A percentile compares a stretch with the other conserved stretches of the same genome.
phyloP scores from a whole-genome alignment of 2,797 vertebrate species.

The Poeciliopsis gracilis region DNA sequence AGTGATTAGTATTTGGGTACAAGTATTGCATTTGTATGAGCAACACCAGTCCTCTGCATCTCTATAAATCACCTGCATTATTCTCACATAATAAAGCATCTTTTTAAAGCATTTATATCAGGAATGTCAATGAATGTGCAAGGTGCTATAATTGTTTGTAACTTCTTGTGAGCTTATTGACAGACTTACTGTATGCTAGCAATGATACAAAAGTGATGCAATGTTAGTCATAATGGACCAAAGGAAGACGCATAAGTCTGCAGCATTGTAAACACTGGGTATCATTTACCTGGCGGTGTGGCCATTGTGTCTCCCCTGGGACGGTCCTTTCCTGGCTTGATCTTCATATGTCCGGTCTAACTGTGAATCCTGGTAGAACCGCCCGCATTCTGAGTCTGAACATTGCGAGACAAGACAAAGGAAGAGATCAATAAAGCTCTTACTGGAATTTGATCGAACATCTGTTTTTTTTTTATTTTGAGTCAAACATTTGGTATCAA shows the following conservation, averaged over 20 bases:
- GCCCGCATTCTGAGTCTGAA: constrained; percentile 70
- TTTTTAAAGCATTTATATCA: not conserved
- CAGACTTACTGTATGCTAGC: not conserved
- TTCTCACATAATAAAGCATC: not conserved
- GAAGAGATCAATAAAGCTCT: not conserved
- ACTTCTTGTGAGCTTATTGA: not conserved
- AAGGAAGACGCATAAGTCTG: not conserved
- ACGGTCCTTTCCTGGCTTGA: constrained; percentile 49
- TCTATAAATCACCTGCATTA: not conserved
- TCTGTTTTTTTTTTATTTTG: constrained; percentile 19
- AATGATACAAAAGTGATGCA: not conserved
- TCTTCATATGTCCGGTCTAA: constrained; percentile 53
- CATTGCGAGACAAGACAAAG: constrained; percentile 8
- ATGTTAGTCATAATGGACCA: not conserved
- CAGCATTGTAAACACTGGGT: not conserved
- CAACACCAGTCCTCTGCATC: not conserved
- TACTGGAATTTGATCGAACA: not conserved
- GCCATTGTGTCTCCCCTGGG: constrained; percentile 68
- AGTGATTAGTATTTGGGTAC: not conserved
- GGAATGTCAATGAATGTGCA: not conserved
- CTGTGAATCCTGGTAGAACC: constrained; percentile 68
- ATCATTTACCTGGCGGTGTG: constrained; percentile 76
- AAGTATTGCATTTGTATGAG: not conserved
- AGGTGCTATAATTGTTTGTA: not conserved
- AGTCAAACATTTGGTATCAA: not conserved